A percentile compares a stretch with the other conserved stretches of the same genome.
These are phyloP conservation scores for Strigamia maritima DNA, from an alignment of 2,888 invertebrate genomes.

Conservation along the genomic window DNA sequence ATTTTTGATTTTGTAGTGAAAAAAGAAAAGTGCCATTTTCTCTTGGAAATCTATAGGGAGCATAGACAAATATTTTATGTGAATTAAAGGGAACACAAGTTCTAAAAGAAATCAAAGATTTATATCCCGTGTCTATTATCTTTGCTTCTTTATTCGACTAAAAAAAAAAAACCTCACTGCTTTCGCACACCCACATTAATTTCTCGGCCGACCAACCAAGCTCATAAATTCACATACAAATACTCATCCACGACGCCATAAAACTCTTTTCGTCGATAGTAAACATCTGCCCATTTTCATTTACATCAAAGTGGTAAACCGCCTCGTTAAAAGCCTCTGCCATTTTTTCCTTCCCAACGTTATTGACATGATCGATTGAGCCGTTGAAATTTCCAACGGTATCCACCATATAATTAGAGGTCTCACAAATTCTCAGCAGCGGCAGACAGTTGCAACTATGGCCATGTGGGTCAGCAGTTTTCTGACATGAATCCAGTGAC, in stretches of 20 bases:
- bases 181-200: conserved; percentile 13
- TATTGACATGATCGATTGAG: neutral
- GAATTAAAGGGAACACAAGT: neutral
- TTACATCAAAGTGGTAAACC: neutral
- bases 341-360: neutral
- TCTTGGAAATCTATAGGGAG: neutral
- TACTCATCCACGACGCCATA: neutral
- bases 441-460: conserved; percentile 12
- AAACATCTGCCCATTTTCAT: conserved; percentile 13
- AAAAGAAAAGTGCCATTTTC: neutral
- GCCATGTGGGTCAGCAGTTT: conserved; percentile 23
- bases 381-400: neutral
- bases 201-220: neutral
- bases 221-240: neutral
- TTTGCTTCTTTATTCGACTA: neutral
- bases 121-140: neutral
- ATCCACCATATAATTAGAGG: conserved; percentile 24
- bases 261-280: neutral
- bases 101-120: neutral
- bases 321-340: neutral
- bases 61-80: neutral
- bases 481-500: conserved; percentile 27
- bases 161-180: neutral
- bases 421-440: neutral
- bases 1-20: conserved; percentile 6